Percentiles rank a stretch among this genome's conserved stretches.
phyloP scores from a whole-genome alignment of 2,888 invertebrate genomes.

The Tachina grossa region DNA sequence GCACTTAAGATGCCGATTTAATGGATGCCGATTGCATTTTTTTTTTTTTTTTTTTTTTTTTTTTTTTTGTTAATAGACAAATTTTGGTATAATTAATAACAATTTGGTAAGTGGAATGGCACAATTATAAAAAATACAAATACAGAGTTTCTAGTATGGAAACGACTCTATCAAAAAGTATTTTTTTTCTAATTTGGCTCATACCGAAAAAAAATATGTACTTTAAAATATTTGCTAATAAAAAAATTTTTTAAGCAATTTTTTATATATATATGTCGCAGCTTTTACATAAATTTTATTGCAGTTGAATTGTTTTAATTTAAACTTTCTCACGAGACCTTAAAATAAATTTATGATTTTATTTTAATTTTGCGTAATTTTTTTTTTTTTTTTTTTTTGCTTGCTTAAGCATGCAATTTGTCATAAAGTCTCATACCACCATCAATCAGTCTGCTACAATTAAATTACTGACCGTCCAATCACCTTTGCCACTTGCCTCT shows the following conservation, averaged over 20 bases:
- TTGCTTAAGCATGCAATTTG: not conserved
- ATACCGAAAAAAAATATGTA: too few species aligned
- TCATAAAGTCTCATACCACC: not conserved
- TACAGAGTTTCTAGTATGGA: too few species aligned
- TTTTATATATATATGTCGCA: not conserved
- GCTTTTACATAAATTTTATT: not conserved
- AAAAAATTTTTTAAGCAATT: too few species aligned
- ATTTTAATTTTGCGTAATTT: not conserved
- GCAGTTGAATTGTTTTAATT: not conserved
- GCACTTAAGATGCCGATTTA: too few species aligned
- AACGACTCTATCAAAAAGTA: not conserved
- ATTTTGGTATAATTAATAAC: too few species aligned
- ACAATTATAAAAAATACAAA: too few species aligned
- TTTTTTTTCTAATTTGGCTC: not conserved
- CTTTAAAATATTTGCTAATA: not conserved
- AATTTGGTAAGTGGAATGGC: too few species aligned
- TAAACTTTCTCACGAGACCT: not conserved
- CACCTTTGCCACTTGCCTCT: slow-evolving; percentile 64
- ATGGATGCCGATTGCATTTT: too few species aligned
- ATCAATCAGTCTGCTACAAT: slow-evolving; percentile 35
- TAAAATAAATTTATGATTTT: slow-evolving; percentile 24
- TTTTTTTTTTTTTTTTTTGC: not conserved
- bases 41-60: too few species aligned
- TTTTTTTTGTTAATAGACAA: too few species aligned
- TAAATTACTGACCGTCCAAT: slow-evolving; percentile 55